These are phyloP conservation scores for Scalopus aquaticus DNA, from an alignment of 2,113 vertebrate species.

Conservation along the genomic window DNA sequence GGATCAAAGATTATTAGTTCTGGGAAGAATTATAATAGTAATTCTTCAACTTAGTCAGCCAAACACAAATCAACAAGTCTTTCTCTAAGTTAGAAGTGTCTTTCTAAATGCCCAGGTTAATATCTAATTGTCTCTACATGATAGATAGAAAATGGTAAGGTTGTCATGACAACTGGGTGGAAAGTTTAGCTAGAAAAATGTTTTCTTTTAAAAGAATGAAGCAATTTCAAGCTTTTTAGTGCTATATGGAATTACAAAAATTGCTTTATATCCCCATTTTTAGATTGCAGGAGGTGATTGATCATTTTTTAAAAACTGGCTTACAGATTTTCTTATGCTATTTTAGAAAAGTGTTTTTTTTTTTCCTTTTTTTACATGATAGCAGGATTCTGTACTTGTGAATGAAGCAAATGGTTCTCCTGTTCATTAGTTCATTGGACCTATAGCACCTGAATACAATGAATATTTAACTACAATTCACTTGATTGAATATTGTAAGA, in stretches of 20 bases:
- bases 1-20: background rate
- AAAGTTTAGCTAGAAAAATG: constrained; percentile 78
- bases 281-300: constrained; percentile 67
- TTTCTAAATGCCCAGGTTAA: constrained; percentile 78
- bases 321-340: constrained; percentile 41
- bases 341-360: constrained; percentile 48
- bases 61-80: constrained; percentile 79
- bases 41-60: constrained; percentile 48
- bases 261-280: constrained; percentile 71
- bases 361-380: too few species aligned
- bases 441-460: constrained; percentile 36
- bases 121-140: constrained; percentile 78
- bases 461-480: constrained; percentile 54
- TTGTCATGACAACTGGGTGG: constrained; percentile 77
- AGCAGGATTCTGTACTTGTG: background rate
- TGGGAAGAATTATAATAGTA: constrained; percentile 56
- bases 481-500: constrained; percentile 55
- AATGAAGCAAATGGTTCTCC: constrained; percentile 50
- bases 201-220: constrained; percentile 80
- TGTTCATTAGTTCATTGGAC: constrained; percentile 52
- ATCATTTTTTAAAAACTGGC: constrained; percentile 67
- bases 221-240: constrained; percentile 79
- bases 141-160: constrained; percentile 67
- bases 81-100: constrained; percentile 63
- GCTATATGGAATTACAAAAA: constrained; percentile 75